Evolutionary conservation across 92 coral and sea anemone species (phyloP).

Genomic region (Siderastrea siderea): DNA sequence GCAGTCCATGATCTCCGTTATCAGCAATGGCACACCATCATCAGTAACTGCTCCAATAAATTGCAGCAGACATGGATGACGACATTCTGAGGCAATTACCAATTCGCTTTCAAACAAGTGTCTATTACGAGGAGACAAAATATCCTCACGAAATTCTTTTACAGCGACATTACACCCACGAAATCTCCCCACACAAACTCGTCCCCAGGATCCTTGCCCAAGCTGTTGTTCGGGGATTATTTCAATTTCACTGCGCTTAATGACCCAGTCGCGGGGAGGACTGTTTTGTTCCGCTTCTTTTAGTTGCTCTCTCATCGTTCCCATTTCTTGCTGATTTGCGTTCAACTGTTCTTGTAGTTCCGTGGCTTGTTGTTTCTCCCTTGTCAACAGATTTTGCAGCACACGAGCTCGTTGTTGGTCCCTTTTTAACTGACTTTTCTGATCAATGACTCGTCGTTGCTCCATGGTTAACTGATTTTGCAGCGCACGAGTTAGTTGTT

Average conservation of each 20-base stretch:
- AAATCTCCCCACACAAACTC: constrained; percentile 70
- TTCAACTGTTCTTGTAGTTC: too few relatives aligned
- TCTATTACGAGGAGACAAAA: constrained; percentile 74
- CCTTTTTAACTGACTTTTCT: too few relatives aligned
- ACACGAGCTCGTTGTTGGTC: too few relatives aligned
- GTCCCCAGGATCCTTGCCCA: constrained; percentile 82
- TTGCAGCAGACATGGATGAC: constrained; percentile 73
- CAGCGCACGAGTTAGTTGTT: too few relatives aligned
- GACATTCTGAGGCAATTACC: constrained; percentile 76
- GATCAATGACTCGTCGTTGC: too few relatives aligned
- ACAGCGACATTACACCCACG: constrained; percentile 78
- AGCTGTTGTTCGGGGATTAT: constrained; percentile 43
- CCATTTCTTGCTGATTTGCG: too few relatives aligned
- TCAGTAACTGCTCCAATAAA: constrained; percentile 57
- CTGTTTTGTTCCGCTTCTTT: neutral
- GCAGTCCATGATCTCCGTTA: neutral
- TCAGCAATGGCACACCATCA: constrained; percentile 65
- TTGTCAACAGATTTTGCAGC: too few relatives aligned
- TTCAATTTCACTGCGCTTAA: constrained; percentile 72
- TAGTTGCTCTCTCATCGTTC: too few relatives aligned
- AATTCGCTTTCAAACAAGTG: constrained; percentile 79
- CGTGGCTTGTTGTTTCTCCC: too few relatives aligned
- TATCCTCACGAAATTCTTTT: constrained; percentile 73
- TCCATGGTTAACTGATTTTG: too few relatives aligned
- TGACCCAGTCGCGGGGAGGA: constrained; percentile 59